These are phyloP conservation scores for Aotus griseimembra DNA, from an alignment of 2,797 vertebrate species.

Conservation along the genomic window DNA sequence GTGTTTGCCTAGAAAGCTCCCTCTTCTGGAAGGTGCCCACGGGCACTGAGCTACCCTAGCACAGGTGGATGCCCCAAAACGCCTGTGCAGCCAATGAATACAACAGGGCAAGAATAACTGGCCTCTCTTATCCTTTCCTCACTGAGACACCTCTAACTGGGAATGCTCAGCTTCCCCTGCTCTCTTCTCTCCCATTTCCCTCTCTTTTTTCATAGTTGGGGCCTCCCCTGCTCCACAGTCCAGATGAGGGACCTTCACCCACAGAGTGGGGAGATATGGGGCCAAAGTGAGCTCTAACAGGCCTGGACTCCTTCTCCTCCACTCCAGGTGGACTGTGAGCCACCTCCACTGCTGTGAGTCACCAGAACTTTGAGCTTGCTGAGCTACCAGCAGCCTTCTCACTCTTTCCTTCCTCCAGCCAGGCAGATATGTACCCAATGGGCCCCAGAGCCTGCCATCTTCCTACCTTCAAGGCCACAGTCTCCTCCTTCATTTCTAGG, in stretches of 20 bases:
- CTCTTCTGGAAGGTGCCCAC: neutral
- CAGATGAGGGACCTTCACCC: neutral
- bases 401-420: neutral
- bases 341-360: slow-evolving; percentile 45
- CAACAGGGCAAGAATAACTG: neutral
- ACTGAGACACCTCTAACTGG: neutral
- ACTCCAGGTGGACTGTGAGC: neutral
- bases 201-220: neutral
- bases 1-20: neutral
- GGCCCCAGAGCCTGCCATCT: neutral
- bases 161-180: neutral
- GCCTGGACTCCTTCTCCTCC: neutral
- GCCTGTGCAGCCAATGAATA: neutral
- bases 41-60: neutral
- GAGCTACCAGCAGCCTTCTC: slow-evolving; percentile 39
- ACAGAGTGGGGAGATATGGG: neutral
- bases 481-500: neutral
- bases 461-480: neutral
- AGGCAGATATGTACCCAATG: neutral
- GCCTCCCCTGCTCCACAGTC: neutral
- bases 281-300: slow-evolving; percentile 33
- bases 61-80: neutral
- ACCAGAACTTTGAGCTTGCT: slow-evolving; percentile 50
- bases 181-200: neutral
- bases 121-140: neutral